These are phyloP conservation scores for Trachops cirrhosus DNA, from an alignment of 2,797 vertebrate genomes.

Conservation along the genomic window DNA sequence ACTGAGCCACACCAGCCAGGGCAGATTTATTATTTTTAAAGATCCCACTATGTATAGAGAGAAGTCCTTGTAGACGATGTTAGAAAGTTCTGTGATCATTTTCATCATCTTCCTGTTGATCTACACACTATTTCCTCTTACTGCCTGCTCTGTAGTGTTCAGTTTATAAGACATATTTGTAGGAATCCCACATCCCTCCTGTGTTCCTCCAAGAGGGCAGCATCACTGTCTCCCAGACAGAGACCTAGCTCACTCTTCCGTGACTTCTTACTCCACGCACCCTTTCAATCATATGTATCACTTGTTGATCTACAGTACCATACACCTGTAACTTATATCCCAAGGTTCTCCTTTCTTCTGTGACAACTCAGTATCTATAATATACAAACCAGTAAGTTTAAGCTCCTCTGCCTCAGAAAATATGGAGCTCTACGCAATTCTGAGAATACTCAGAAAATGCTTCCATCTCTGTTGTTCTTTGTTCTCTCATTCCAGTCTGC, in stretches of 20 bases:
- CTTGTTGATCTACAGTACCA: not conserved
- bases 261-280: not conserved
- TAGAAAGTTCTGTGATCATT: not conserved
- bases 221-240: not conserved
- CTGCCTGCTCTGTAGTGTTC: not conserved
- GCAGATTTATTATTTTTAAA: not conserved
- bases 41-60: not conserved
- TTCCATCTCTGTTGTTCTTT: not conserved
- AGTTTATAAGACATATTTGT: not conserved
- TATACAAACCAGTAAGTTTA: not conserved
- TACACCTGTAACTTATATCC: not conserved
- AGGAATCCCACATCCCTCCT: not conserved
- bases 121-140: not conserved
- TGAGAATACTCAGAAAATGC: not conserved
- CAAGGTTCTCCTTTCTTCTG: not conserved
- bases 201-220: not conserved
- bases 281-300: not conserved
- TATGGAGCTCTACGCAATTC: not conserved
- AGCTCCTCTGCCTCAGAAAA: not conserved
- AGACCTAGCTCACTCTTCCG: not conserved
- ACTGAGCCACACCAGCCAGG: too few relatives aligned
- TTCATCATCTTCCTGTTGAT: not conserved
- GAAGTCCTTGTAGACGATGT: not conserved
- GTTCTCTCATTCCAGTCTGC: not conserved
- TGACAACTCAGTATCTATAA: not conserved